A percentile compares a stretch with the other conserved stretches of the same genome.
phyloP scores from a whole-genome alignment of 2,888 invertebrate genomes.

The Caenorhabditis drosophilae region DNA sequence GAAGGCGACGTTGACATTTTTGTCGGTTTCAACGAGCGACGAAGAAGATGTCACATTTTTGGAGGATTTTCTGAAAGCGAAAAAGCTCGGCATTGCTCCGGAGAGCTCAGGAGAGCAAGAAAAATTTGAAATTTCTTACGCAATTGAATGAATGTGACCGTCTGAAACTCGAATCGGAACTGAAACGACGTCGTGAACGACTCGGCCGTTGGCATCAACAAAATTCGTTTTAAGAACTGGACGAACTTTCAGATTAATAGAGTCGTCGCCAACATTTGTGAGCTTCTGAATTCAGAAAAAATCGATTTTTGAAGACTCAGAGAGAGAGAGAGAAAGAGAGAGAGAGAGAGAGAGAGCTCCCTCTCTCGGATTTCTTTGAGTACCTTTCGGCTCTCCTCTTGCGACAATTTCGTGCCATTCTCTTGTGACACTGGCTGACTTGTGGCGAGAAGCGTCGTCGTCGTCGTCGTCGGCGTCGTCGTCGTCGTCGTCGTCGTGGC shows the following conservation, averaged over 20 bases:
- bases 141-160: conserved; percentile 32
- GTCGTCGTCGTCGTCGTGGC: conserved; percentile 18
- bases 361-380: not conserved
- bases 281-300: conserved; percentile 20
- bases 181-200: conserved; percentile 56
- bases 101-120: not conserved
- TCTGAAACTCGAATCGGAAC: conserved; percentile 61
- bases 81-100: no score
- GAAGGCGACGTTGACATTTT: conserved; percentile 35
- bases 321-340: no score
- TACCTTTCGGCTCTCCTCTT: conserved; percentile 33
- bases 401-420: conserved; percentile 11
- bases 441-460: conserved; percentile 11
- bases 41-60: conserved; percentile 30
- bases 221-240: conserved; percentile 62
- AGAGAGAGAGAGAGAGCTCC: not conserved
- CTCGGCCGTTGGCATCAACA: conserved; percentile 60
- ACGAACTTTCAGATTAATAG: conserved; percentile 57
- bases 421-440: conserved; percentile 1
- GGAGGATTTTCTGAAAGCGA: conserved; percentile 24
- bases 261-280: conserved; percentile 39
- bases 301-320: no score
- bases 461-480: conserved; percentile 14
- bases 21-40: conserved; percentile 30
- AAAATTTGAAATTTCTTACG: conserved; percentile 9